Conservation (phyloP, 2,113 vertebrate species). For the Edolisoma coerulescens region DNA sequence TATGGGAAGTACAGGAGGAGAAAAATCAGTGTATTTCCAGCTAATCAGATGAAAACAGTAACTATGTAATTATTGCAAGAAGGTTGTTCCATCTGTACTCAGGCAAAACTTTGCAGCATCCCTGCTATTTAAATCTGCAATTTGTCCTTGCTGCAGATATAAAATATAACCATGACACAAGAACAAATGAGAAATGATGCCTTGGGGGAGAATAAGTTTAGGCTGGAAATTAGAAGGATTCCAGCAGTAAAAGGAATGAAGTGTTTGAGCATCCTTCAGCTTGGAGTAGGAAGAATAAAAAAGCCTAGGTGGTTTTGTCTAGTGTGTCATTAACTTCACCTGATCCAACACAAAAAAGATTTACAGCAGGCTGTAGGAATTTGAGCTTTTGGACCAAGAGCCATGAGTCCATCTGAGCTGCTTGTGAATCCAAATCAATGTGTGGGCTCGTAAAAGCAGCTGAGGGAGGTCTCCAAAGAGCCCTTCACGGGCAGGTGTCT, state of each 20-base stretch:
- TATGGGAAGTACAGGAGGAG: background rate
- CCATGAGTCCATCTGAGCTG: background rate
- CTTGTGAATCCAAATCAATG: background rate
- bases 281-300: background rate
- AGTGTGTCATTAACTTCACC: background rate
- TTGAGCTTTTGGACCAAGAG: background rate
- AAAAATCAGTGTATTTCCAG: conserved; percentile 1
- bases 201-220: conserved; percentile 23
- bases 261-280: background rate
- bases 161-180: conserved; percentile 13
- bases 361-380: background rate
- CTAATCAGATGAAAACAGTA: background rate
- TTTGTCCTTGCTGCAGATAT: background rate
- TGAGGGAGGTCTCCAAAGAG: background rate
- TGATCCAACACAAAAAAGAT: background rate
- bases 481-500: background rate
- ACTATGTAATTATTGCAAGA: conserved; percentile 5
- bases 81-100: background rate
- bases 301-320: background rate
- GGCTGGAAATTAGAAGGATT: conserved; percentile 26
- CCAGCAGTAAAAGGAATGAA: background rate
- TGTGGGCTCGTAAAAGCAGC: background rate
- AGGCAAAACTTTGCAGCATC: background rate
- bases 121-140: conserved; percentile 1
- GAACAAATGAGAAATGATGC: conserved; percentile 37